Evolutionary conservation across 2,113 vertebrate species (phyloP), one percentile per base, ranked within the genome.

Genomic region (Epinephelus moara): DNA sequence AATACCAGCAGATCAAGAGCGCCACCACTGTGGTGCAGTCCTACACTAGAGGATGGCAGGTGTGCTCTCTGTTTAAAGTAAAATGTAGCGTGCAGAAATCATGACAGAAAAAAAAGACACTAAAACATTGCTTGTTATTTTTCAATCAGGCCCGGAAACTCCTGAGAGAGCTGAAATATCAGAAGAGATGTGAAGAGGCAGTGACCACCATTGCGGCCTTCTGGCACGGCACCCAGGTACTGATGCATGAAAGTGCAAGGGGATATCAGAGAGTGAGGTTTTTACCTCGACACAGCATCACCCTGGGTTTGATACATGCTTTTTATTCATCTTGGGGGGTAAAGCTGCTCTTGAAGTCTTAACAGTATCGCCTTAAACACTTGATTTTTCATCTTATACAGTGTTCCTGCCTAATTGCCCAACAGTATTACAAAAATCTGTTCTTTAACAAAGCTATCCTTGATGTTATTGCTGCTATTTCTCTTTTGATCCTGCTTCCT

Each of bases 1-100:
- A 96, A 67, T 99, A 99, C 85, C 94, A 96, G 87, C 93, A 93
- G 91, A 97, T 96, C 82, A 98, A 98, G 95, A 95, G 94, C 15
- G 96, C 97, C 0, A 92, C 98, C 84, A 86, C 98, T 12, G 85
- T 97, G 71, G 93, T 99, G 37, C 98, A 99, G 95, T 99, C 98
- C 0, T 99, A 96, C 83, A 97, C 96, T 93, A 95, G 98, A 88
- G 98, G 98, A 37, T 99, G 98, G 98, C 98, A 99, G 98, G 98
- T 99, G 82, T 79, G 96, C 61, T 52, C 15, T 25, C 11, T 18
- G 1, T 61, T 27, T 2, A 19, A 9, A 52, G 23, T 30, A 4
- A 78, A 53, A 17, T 13, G 3, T 4, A 40, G 14, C n/a, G 0
- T 17, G 23, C 50, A n/a, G 10, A 55, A 60, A 79, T 56, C 2